Evolutionary conservation across 2,888 invertebrate species (phyloP).

Genomic region (Amphipoea oculea): DNA sequence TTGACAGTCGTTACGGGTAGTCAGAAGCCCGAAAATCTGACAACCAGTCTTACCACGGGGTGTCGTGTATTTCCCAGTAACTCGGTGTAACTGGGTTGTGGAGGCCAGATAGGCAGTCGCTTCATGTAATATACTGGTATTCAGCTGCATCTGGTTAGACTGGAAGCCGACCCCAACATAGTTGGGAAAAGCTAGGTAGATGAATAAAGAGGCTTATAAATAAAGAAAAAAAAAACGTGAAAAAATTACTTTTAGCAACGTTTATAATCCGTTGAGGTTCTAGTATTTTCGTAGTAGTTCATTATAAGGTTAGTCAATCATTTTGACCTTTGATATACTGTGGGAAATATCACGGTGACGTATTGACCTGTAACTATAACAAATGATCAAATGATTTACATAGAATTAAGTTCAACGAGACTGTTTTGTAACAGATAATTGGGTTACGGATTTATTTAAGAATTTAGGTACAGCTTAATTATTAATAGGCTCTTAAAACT

Average conservation of each 20-base stretch:
- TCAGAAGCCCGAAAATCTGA: too few relatives aligned
- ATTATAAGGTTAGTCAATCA: slow-evolving; percentile 15
- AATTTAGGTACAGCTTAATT: background rate
- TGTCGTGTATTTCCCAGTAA: too few relatives aligned
- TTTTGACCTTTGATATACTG: slow-evolving; percentile 47
- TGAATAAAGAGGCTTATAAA: too few relatives aligned
- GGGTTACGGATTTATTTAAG: background rate
- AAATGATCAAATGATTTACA: background rate
- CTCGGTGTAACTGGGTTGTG: too few relatives aligned
- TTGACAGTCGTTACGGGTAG: too few relatives aligned
- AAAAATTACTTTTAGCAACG: background rate
- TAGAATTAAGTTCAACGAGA: background rate
- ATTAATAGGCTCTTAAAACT: background rate
- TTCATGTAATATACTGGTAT: too few relatives aligned
- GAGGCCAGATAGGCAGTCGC: too few relatives aligned
- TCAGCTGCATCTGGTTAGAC: too few relatives aligned
- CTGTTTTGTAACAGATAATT: background rate
- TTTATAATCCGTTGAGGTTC: background rate
- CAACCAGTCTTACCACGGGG: too few relatives aligned
- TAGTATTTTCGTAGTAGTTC: slow-evolving; percentile 6
- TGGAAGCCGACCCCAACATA: too few relatives aligned
- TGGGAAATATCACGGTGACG: slow-evolving; percentile 47
- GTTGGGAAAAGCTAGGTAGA: too few relatives aligned
- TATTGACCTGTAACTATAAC: slow-evolving; percentile 19
- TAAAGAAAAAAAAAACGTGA: background rate